These are phyloP conservation scores for Tricholaema leucomelas DNA, from an alignment of 2,113 vertebrate species.

Conservation along the genomic window DNA sequence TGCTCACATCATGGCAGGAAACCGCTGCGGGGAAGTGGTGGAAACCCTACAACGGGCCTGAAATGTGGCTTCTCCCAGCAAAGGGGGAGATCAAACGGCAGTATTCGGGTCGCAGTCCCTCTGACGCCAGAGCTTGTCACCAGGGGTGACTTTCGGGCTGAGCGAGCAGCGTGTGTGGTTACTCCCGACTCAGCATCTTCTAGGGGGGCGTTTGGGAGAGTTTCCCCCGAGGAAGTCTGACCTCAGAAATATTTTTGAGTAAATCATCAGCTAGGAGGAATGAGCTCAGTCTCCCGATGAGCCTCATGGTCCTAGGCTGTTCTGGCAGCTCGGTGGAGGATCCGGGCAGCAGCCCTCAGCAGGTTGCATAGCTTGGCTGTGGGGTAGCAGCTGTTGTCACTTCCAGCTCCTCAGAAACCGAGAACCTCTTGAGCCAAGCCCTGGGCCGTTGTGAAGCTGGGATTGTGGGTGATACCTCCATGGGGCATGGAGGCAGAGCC, in stretches of 20 bases:
- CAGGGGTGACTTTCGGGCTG: neutral
- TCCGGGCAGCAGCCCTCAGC: neutral
- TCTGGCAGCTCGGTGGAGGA: rapidly evolving
- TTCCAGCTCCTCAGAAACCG: neutral
- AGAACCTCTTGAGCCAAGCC: neutral
- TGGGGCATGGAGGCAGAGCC: neutral
- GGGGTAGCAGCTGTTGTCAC: neutral
- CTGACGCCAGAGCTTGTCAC: neutral
- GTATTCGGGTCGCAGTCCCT: neutral
- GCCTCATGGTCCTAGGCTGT: neutral
- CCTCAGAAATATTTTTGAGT: slow-evolving; percentile 21
- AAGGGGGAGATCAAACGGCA: neutral
- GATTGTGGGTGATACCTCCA: neutral
- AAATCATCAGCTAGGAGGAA: slow-evolving; percentile 12
- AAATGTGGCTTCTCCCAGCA: neutral
- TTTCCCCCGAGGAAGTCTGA: neutral
- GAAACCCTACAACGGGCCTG: neutral
- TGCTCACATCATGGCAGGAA: slow-evolving; percentile 9
- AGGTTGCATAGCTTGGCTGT: neutral
- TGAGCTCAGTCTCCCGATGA: neutral
- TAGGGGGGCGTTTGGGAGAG: neutral
- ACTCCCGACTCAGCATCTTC: slow-evolving; percentile 1
- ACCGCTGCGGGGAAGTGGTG: slow-evolving; percentile 13
- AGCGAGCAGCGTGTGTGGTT: neutral
- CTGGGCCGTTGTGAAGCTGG: neutral